Evolutionary conservation across 2,113 vertebrate species (phyloP).

Genomic region (Clarias batrachus): DNA sequence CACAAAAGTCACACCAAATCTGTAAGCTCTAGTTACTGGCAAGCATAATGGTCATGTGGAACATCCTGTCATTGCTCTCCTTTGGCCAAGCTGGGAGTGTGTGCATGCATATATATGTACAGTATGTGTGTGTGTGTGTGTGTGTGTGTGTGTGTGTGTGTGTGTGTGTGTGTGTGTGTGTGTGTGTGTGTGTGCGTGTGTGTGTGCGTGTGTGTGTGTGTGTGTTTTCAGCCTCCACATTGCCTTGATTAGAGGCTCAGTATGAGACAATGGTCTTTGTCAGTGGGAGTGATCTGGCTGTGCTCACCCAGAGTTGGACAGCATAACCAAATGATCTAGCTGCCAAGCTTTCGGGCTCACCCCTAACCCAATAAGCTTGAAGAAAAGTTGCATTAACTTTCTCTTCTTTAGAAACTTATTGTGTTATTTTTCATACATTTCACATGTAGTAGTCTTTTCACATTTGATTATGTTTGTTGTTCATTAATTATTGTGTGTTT

Average conservation of each 20-base stretch:
- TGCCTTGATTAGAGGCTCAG: constrained; percentile 60
- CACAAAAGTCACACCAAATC: constrained; percentile 21
- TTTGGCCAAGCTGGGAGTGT: constrained; percentile 25
- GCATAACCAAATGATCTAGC: constrained; percentile 44
- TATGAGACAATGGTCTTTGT: constrained; percentile 62
- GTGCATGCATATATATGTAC: background rate
- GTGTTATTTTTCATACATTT: background rate
- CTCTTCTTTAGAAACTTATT: background rate
- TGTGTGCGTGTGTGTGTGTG: constrained; percentile 25
- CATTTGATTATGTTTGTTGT: background rate
- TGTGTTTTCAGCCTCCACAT: constrained; percentile 41
- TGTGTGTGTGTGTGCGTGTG: constrained; percentile 32
- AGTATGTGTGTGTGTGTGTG: constrained; percentile 26
- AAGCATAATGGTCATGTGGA: constrained; percentile 13
- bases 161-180: constrained; percentile 30
- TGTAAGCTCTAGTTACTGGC: constrained; percentile 24
- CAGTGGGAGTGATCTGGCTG: constrained; percentile 61
- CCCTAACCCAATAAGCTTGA: constrained; percentile 62
- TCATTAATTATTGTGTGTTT: background rate
- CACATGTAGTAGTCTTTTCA: background rate
- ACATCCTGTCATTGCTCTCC: constrained; percentile 16
- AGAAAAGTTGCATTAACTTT: constrained; percentile 11
- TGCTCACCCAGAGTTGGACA: constrained; percentile 59
- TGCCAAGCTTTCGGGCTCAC: constrained; percentile 65
- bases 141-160: constrained; percentile 15